These are phyloP conservation scores for Megalurothrips usitatus DNA, from an alignment of 2,888 invertebrate species.

Conservation along the genomic window DNA sequence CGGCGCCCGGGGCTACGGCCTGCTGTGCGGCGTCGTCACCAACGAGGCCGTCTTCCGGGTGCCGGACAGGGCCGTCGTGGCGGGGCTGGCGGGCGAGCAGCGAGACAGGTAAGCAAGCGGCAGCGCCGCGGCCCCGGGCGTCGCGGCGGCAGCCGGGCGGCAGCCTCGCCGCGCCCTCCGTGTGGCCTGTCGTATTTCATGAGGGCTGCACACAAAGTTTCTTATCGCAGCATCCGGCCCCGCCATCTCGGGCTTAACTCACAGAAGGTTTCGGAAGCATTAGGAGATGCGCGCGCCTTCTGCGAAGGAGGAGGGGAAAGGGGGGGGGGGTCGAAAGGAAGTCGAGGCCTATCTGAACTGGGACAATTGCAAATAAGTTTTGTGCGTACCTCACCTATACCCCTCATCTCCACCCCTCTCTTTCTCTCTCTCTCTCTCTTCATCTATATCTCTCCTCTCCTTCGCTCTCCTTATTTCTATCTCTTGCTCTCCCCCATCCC, in stretches of 20 bases:
- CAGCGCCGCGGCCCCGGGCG: no score
- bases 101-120: neutral
- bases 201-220: neutral
- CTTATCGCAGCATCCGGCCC: neutral
- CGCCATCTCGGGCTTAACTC: no score
- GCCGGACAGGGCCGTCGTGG: slow-evolving; percentile 1
- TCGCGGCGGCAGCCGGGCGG: no score
- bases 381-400: neutral
- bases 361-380: slow-evolving; percentile 5
- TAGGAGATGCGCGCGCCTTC: neutral
- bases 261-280: neutral
- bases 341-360: neutral
- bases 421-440: no score
- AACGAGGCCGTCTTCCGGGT: slow-evolving; percentile 19
- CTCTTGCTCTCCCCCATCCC: no score
- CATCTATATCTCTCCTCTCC: no score
- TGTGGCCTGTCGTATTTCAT: neutral
- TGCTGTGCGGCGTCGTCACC: slow-evolving; percentile 7
- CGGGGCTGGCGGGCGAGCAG: slow-evolving; percentile 19
- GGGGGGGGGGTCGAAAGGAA: no score
- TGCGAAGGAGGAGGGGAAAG: neutral
- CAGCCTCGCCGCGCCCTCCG: neutral
- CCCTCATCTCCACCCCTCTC: no score
- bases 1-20: slow-evolving; percentile 6
- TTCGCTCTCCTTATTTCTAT: no score